Evolutionary conservation across 2,797 vertebrate species (phyloP), one percentile per base, ranked within the genome.

Genomic region (Thalassophryne amazonica): DNA sequence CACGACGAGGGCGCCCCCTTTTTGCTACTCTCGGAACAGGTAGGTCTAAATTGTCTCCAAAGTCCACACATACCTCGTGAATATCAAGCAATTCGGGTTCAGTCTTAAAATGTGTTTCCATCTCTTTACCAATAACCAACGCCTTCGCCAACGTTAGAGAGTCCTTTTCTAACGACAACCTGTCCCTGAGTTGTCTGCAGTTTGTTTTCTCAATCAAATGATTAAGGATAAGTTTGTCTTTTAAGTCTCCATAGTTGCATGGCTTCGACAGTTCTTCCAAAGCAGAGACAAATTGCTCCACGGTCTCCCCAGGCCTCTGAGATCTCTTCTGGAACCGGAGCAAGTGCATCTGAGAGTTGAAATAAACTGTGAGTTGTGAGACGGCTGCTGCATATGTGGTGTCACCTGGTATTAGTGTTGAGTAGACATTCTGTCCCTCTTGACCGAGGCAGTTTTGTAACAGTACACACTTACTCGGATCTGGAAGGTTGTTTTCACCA

Each of bases 401-500:
- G 19, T 60, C 54, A 1, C 19, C 30, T 2, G n/a, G 45, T 30
- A 76, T 36, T 36, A 87, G 64, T 2, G 53, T 16, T 0, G 48
- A 21, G 45, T 65, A 78, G 60, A 88, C n/a, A 1, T 30, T 68
- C 61, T 78, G 71, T 5, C 86, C 86, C 27, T 86, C 83, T 0
- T 34, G 63, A 22, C 86, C 85, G 0, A 88, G 76, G 46, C 82
- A 83, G 69, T 83, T 81, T 45, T 69, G 73, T n/a, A 87, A 10
- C 3, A 88, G 80, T 7, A 31, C 22, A 27, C 70, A 46, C 49
- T 76, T 85, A 2, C 56, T 81, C 29, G 69, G 73, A 66, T 86
- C 85, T 0, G 25, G 43, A 14, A 87, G 69, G n/a, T 75, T 60
- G 13, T 56, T 58, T 22, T 80, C 73, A 13, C 65, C 73, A 1